phyloP scores from a whole-genome alignment of 2,888 invertebrate species.

The Tricholauxania praeusta region DNA sequence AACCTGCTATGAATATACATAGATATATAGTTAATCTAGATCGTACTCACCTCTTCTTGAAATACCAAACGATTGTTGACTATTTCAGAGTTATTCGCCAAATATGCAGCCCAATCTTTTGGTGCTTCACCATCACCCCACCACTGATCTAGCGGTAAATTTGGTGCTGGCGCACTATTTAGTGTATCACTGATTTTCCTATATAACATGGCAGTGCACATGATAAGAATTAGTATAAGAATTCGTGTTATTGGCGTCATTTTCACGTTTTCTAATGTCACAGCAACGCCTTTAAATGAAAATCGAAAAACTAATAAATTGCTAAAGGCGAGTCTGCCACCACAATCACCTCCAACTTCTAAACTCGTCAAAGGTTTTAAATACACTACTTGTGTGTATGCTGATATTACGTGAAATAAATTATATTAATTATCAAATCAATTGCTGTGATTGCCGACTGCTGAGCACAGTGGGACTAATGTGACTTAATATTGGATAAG shows the following conservation, averaged over 20 bases:
- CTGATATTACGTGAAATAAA: too few species aligned
- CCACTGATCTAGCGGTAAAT: slow-evolving; percentile 57
- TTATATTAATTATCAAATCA: too few species aligned
- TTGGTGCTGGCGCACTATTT: slow-evolving; percentile 51
- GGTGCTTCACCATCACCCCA: slow-evolving; percentile 62
- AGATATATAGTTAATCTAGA: background rate
- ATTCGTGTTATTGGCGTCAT: slow-evolving; percentile 54
- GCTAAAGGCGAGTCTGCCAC: too few species aligned
- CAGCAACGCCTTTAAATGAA: too few species aligned
- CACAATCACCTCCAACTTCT: too few species aligned
- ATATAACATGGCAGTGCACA: slow-evolving; percentile 54
- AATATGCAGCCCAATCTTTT: slow-evolving; percentile 54
- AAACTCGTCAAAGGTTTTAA: too few species aligned
- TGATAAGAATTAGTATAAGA: slow-evolving; percentile 54
- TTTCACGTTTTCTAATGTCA: background rate
- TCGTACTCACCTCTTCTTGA: background rate
- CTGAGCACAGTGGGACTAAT: too few species aligned
- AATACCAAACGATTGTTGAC: slow-evolving; percentile 49
- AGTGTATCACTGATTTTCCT: slow-evolving; percentile 51
- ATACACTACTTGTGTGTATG: too few species aligned
- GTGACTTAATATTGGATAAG: too few species aligned
- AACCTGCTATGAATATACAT: background rate
- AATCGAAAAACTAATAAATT: too few species aligned
- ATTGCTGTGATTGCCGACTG: too few species aligned
- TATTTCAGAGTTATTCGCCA: slow-evolving; percentile 55